Evolutionary conservation across 1,140 invertebrate genomes (phyloP).

Genomic region (Ruditapes philippinarum): DNA sequence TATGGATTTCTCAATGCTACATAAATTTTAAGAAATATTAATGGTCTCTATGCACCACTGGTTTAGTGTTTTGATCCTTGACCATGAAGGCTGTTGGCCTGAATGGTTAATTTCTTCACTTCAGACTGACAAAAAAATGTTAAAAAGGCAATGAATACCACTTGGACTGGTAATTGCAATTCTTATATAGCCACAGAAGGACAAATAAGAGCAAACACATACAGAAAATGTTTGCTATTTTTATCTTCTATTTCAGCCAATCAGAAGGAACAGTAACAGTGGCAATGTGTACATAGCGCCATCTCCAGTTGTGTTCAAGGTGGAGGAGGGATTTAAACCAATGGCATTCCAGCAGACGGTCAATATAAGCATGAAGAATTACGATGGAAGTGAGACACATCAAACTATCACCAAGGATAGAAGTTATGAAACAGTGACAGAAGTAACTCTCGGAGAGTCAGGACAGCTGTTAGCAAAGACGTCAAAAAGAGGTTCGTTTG

Average conservation of each 20-base stretch:
- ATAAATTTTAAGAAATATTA: too few relatives aligned
- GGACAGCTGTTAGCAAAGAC: slow-evolving; percentile 75
- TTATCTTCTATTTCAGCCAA: background rate
- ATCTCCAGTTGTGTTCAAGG: slow-evolving; percentile 79
- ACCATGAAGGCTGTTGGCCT: too few relatives aligned
- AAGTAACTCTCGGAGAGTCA: slow-evolving; percentile 73
- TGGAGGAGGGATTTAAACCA: slow-evolving; percentile 82
- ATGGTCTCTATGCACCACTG: too few relatives aligned
- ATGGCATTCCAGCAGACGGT: slow-evolving; percentile 74
- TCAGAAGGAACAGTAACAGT: slow-evolving; percentile 32
- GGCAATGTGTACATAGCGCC: slow-evolving; percentile 74
- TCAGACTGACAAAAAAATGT: too few relatives aligned
- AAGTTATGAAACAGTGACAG: slow-evolving; percentile 74
- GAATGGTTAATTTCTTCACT: too few relatives aligned
- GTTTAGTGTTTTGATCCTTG: too few relatives aligned
- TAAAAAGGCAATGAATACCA: too few relatives aligned
- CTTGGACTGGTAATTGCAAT: too few relatives aligned
- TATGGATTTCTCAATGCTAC: too few relatives aligned
- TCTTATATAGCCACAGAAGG: too few relatives aligned
- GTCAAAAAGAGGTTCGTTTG: slow-evolving; percentile 67
- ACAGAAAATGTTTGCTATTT: too few relatives aligned
- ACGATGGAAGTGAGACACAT: slow-evolving; percentile 84
- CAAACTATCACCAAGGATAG: slow-evolving; percentile 76
- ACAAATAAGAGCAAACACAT: too few relatives aligned
- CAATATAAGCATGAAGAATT: slow-evolving; percentile 82